Percentiles rank a stretch among this genome's conserved stretches.
Evolutionary conservation across 2,888 invertebrate species (phyloP).

Genomic region (Colletes collaris): DNA sequence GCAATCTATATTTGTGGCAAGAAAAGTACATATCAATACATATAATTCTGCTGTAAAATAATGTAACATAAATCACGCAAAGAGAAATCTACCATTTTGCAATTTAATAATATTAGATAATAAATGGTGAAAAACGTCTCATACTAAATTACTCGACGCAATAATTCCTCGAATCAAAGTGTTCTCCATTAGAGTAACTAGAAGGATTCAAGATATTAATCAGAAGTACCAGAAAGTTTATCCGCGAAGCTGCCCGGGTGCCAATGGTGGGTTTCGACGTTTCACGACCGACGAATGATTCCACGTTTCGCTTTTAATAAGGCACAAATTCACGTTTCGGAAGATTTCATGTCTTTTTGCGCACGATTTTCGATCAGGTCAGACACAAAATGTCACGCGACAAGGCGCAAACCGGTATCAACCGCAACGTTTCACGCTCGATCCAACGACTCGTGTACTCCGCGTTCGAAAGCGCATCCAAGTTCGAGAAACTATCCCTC

Average conservation of each 20-base stretch:
- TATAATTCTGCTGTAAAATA: too few relatives aligned
- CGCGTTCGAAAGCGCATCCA: constrained; percentile 8
- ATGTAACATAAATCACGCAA: too few relatives aligned
- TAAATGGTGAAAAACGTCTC: too few relatives aligned
- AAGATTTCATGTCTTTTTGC: constrained; percentile 35
- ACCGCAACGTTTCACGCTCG: neutral
- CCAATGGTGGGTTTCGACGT: neutral
- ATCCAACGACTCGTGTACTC: constrained; percentile 24
- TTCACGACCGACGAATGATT: constrained; percentile 4
- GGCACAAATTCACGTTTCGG: constrained; percentile 49
- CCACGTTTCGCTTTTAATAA: constrained; percentile 38
- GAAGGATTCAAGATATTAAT: neutral
- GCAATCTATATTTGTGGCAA: too few relatives aligned
- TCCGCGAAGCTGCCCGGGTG: neutral
- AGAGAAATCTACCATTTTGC: too few relatives aligned
- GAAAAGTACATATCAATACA: too few relatives aligned
- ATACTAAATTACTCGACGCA: too few relatives aligned
- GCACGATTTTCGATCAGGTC: constrained; percentile 49
- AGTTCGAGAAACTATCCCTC: constrained; percentile 23
- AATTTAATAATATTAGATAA: too few relatives aligned
- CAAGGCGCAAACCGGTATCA: neutral
- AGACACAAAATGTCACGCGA: constrained; percentile 26
- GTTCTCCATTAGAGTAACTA: neutral
- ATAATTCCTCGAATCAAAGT: too few relatives aligned
- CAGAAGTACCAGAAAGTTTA: neutral